Percentiles rank a stretch among this genome's conserved stretches.
Evolutionary conservation across 2,113 vertebrate species (phyloP).

Genomic region (Gambusia affinis): DNA sequence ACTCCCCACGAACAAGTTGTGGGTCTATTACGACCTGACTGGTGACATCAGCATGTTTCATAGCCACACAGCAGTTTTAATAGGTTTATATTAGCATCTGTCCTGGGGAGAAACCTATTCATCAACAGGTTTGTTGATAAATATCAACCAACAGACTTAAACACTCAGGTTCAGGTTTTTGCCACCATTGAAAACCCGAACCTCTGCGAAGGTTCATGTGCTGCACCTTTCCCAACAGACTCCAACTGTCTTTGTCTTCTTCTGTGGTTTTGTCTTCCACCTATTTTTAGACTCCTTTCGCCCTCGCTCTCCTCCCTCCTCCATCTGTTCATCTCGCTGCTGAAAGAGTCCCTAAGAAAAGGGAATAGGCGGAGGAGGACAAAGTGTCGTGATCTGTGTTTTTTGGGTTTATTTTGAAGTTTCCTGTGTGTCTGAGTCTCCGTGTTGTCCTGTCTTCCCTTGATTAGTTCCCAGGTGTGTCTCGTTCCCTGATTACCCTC

Average conservation of each 20-base stretch:
- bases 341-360: slow-evolving; percentile 24
- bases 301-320: slow-evolving; percentile 44
- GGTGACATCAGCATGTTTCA: slow-evolving; percentile 57
- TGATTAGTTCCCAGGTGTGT: too few species aligned
- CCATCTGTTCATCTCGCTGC: slow-evolving; percentile 16
- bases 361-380: slow-evolving; percentile 24
- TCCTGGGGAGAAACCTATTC: slow-evolving; percentile 8
- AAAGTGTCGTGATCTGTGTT: too few species aligned
- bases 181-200: not conserved
- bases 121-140: not conserved
- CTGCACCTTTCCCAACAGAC: not conserved
- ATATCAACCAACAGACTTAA: slow-evolving; percentile 9
- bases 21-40: slow-evolving; percentile 41
- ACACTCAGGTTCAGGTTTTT: not conserved
- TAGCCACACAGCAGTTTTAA: slow-evolving; percentile 43
- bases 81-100: slow-evolving; percentile 43
- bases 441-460: too few species aligned
- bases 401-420: too few species aligned
- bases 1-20: slow-evolving; percentile 32
- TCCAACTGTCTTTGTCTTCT: slow-evolving; percentile 2
- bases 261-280: slow-evolving; percentile 30
- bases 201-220: not conserved
- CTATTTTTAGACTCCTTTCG: slow-evolving; percentile 61
- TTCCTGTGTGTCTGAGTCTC: too few species aligned
- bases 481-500: too few species aligned